Evolutionary conservation across 2,113 vertebrate species (phyloP), one percentile per base, ranked within the genome.

Genomic region (Sturnus vulgaris): DNA sequence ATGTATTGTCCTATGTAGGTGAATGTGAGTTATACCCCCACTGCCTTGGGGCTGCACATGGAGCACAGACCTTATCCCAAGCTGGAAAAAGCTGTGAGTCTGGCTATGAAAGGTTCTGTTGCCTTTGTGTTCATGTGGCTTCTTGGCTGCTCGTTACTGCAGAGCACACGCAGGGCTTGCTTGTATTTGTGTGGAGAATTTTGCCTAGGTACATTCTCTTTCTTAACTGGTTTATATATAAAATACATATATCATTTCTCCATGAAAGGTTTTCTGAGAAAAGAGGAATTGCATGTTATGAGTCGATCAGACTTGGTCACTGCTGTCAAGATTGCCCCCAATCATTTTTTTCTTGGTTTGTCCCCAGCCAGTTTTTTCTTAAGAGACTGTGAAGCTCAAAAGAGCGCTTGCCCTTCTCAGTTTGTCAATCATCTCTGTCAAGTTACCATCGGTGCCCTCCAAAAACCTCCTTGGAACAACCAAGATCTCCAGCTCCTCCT

Each of bases 11-110:
- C 42, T 70, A 60, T 59, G 27, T 37, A 61, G 56, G 21, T 24
- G 33, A 72, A 50, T 30, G 17, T 15, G 37, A 61, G 37, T 50
- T 91, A 35, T 15, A 7, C 5, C 35, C 15, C 16, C 8, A 1
- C 23, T 72, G 59, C 56, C 33, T 50, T 30, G 14, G 27, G 40
- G 4, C 50, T 69, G 49, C 40, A 10, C 20, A 7, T 0, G 8
- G 55, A 61, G 12, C 33, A 27, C 17, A 76, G 25, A 53, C 15
- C 37, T 60, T 39, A 31, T 63, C 55, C 12, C 1, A 1, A 50
- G 12, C 56, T 65, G n/a, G 61, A 61, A 77, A 73, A 28, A 42
- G 22, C 65, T 40, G 27, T 0, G 0, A 37, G 31, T 65, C 30
- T 76, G 53, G 8, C 40, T 42, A 42, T 42, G 40, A 42, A 42